Evolutionary conservation across 2,888 invertebrate genomes (phyloP).

Genomic region (Calameuta idolon): DNA sequence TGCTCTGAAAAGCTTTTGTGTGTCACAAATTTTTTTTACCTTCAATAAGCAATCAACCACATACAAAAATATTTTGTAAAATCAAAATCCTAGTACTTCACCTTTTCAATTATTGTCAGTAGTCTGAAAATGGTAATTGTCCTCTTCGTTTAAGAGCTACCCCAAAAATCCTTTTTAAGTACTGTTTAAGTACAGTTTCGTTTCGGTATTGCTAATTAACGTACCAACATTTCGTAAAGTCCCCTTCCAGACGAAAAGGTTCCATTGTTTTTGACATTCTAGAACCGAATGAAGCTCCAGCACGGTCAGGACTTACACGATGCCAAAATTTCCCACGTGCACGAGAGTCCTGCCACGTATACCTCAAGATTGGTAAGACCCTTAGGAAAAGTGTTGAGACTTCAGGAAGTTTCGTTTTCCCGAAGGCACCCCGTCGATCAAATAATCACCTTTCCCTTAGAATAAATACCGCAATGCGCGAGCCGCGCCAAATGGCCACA

Average conservation of each 20-base stretch:
- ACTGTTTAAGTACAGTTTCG: not conserved
- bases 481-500: not conserved
- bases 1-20: slow-evolving; percentile 28
- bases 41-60: not conserved
- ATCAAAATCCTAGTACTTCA: not conserved
- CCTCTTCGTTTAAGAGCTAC: not conserved
- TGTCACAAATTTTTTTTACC: slow-evolving; percentile 2
- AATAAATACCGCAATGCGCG: not conserved
- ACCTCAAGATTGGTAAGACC: not conserved
- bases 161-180: not conserved
- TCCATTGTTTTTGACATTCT: not conserved
- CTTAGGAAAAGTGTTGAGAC: not conserved
- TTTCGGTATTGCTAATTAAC: not conserved
- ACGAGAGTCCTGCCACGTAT: not conserved
- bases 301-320: not conserved
- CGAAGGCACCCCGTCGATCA: not conserved
- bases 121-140: not conserved
- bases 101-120: not conserved
- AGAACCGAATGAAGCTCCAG: not conserved
- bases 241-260: not conserved
- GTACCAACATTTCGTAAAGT: not conserved
- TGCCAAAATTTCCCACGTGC: not conserved
- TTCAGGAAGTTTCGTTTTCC: not conserved
- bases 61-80: not conserved
- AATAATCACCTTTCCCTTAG: not conserved